phyloP scores from a whole-genome alignment of 2,888 invertebrate species.

The Lissocephala sabroskyi region DNA sequence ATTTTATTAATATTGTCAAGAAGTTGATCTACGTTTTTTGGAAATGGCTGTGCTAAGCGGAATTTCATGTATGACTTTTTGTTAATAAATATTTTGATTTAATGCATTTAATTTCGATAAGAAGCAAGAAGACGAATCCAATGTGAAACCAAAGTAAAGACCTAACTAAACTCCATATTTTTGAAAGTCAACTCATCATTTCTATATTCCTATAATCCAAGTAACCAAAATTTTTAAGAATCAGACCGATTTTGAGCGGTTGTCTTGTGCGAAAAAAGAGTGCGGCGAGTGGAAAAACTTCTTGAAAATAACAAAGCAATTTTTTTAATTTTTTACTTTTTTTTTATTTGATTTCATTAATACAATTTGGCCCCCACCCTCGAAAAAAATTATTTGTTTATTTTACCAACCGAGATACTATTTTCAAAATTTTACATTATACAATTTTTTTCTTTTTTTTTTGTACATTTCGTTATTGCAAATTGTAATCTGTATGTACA shows the following conservation, averaged over 20 bases:
- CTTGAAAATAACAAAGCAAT: slow-evolving; percentile 65
- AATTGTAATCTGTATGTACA: slow-evolving; percentile 16
- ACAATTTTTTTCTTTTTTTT: slow-evolving; percentile 23
- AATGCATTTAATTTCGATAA: slow-evolving; percentile 3
- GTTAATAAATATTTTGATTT: slow-evolving; percentile 27
- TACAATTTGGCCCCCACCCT: slow-evolving; percentile 38
- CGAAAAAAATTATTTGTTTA: slow-evolving; percentile 19
- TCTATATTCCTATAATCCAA: slow-evolving; percentile 12
- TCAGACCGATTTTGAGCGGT: slow-evolving; percentile 4
- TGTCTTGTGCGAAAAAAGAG: slow-evolving; percentile 37
- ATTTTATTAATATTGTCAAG: slow-evolving; percentile 80
- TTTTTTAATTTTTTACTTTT: slow-evolving; percentile 5
- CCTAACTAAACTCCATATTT: too few relatives aligned
- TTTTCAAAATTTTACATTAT: slow-evolving; percentile 30
- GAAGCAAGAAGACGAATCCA: too few relatives aligned
- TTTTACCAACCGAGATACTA: slow-evolving; percentile 14
- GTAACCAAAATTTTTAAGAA: neutral
- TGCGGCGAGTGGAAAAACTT: slow-evolving; percentile 69
- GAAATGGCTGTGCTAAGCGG: slow-evolving; percentile 82
- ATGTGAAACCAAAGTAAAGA: too few relatives aligned
- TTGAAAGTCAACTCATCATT: too few relatives aligned
- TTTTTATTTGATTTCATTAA: slow-evolving; percentile 8
- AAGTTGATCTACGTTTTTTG: slow-evolving; percentile 97
- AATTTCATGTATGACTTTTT: slow-evolving; percentile 39
- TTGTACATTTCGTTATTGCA: slow-evolving; percentile 19